Evolutionary conservation across 2,888 invertebrate genomes (phyloP), one percentile per base, ranked within the genome.

Genomic region (Harmothoe impar): DNA sequence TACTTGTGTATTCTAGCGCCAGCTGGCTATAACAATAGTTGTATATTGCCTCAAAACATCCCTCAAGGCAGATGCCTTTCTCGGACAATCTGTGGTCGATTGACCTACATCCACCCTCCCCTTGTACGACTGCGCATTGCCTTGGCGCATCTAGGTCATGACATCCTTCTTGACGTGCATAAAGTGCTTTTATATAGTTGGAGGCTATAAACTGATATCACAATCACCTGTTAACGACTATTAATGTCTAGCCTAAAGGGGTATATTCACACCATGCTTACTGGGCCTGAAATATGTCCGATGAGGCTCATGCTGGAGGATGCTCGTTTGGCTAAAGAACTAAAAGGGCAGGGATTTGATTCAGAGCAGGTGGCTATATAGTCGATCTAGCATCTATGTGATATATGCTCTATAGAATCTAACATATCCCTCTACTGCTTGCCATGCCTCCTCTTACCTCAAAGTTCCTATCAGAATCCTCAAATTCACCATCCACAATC

Each of bases 381-480:
- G n/a, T n/a, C n/a, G n/a, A n/a, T n/a, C n/a, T n/a, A n/a, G n/a
- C n/a, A n/a, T n/a, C n/a, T n/a, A n/a, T n/a, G n/a, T n/a, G n/a
- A n/a, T n/a, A n/a, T n/a, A n/a, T n/a, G n/a, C n/a, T n/a, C n/a
- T n/a, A n/a, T n/a, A n/a, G n/a, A n/a, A n/a, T n/a, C n/a, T n/a
- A n/a, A n/a, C n/a, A n/a, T 43, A 43, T 7, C 43, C 43, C 5
- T 43, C 43, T 62, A 20, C 7, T 62, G 17, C 17, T 17, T 52
- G 29, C 29, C 72, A 72, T 72, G 72, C 72, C 72, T 72, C 29
- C 29, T 72, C 72, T 72, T 72, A 72, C 72, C 29, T 72, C 62
- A 62, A 20, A 62, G 3, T 62, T 1, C 20, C 62, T n/a, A 7
- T 62, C 62, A 62, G 15, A 62, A 17, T 52, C n/a, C 7, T 5